phyloP scores from a whole-genome alignment of 2,888 invertebrate species.

The Mayetiola destructor region DNA sequence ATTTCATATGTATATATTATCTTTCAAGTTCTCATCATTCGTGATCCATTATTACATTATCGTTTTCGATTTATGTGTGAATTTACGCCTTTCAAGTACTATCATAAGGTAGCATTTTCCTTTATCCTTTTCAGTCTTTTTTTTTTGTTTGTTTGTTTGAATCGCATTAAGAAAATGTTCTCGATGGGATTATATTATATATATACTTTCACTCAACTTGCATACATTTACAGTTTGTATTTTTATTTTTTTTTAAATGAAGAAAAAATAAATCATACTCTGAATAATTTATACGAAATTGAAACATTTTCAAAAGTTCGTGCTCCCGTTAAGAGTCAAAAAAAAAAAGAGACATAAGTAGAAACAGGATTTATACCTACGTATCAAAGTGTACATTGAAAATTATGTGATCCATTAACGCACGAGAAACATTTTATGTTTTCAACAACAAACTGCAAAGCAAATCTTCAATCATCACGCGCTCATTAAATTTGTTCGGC shows the following conservation, averaged over 20 bases:
- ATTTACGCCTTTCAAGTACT: background rate
- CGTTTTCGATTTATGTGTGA: constrained; percentile 7
- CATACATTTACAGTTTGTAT: too few species aligned
- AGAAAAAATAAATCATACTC: constrained; percentile 1
- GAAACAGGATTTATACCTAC: too few species aligned
- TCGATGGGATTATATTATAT: too few species aligned
- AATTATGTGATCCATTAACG: background rate
- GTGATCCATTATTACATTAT: too few species aligned
- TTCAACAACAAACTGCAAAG: background rate
- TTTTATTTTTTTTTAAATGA: too few species aligned
- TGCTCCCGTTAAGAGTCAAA: background rate
- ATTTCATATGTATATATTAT: too few species aligned
- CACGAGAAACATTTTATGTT: background rate
- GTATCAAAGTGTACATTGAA: too few species aligned
- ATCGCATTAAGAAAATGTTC: too few species aligned
- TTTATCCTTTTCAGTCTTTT: background rate
- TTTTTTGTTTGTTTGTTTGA: background rate
- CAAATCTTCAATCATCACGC: background rate
- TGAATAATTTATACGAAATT: constrained; percentile 14
- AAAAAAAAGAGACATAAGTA: too few species aligned
- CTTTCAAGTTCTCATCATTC: too few species aligned
- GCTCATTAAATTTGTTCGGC: background rate
- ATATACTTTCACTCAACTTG: too few species aligned
- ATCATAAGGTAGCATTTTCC: background rate
- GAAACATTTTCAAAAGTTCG: constrained; percentile 13